Conservation (phyloP, 2,113 vertebrate genomes). For the Tragulus kanchil region DNA sequence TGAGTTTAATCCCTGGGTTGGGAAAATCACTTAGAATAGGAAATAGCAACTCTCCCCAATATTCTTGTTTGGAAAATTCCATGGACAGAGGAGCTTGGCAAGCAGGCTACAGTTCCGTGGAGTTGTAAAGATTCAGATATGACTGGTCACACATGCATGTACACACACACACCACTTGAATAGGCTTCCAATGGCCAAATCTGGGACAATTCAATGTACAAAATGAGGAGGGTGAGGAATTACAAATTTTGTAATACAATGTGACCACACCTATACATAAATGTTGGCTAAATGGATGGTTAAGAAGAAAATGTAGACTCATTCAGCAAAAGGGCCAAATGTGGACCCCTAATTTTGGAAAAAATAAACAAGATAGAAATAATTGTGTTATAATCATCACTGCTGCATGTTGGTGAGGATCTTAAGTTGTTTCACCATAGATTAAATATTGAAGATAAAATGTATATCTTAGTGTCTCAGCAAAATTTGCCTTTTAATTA, state of each 20-base stretch:
- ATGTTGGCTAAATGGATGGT: not conserved
- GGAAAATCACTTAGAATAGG: not conserved
- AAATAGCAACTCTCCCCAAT: not conserved
- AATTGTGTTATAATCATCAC: not conserved
- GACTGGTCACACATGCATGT: not conserved
- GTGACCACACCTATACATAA: not conserved
- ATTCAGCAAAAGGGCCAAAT: not conserved
- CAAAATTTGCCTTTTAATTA: not conserved
- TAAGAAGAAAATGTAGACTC: not conserved
- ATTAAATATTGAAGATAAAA: not conserved
- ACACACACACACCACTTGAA: not conserved
- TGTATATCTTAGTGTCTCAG: not conserved
- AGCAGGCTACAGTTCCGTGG: not conserved
- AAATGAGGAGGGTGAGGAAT: not conserved
- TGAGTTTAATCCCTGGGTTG: not conserved
- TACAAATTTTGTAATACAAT: not conserved
- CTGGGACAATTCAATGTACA: not conserved
- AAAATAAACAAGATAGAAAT: not conserved
- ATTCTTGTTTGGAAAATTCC: not conserved
- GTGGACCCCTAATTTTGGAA: not conserved
- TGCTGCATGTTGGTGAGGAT: not conserved
- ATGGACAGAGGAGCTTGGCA: not conserved
- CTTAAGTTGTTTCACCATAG: not conserved
- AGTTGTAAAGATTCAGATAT: not conserved
- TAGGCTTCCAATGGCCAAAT: not conserved